These are phyloP conservation scores for Stenolophus ochropezus DNA, from an alignment of 2,888 invertebrate genomes.

Conservation along the genomic window DNA sequence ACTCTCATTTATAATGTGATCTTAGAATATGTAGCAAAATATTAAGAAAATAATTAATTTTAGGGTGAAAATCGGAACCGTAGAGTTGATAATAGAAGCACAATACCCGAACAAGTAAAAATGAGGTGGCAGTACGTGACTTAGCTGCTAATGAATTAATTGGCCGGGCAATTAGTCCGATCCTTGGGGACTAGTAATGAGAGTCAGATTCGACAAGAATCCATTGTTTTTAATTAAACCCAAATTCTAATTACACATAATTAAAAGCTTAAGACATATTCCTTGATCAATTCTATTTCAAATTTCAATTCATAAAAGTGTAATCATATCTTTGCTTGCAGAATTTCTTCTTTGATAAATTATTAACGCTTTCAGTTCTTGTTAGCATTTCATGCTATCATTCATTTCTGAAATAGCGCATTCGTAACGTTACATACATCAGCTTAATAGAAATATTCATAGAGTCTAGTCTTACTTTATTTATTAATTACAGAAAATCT, in stretches of 20 bases:
- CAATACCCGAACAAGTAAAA: slow-evolving; percentile 30
- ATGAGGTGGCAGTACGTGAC: slow-evolving; percentile 44
- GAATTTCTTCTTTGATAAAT: background rate
- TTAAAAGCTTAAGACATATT: background rate
- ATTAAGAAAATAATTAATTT: too few species aligned
- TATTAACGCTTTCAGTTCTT: background rate
- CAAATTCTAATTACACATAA: background rate
- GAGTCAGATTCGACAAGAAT: background rate
- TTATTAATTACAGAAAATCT: background rate
- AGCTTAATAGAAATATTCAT: background rate
- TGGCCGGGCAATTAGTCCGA: slow-evolving; percentile 54
- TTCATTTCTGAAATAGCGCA: background rate
- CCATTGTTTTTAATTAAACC: background rate
- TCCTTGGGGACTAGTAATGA: background rate
- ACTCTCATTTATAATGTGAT: too few species aligned
- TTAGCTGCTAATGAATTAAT: slow-evolving; percentile 57
- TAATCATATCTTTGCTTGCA: too few species aligned
- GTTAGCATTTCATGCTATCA: background rate
- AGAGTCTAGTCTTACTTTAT: background rate
- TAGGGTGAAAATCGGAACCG: too few species aligned
- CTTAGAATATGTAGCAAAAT: too few species aligned
- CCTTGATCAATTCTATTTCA: background rate
- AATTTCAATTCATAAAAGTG: too few species aligned
- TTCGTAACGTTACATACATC: background rate
- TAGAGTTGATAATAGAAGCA: too few species aligned